Conservation (phyloP, 1,140 invertebrate species). For the Drosophila oshimai region DNA sequence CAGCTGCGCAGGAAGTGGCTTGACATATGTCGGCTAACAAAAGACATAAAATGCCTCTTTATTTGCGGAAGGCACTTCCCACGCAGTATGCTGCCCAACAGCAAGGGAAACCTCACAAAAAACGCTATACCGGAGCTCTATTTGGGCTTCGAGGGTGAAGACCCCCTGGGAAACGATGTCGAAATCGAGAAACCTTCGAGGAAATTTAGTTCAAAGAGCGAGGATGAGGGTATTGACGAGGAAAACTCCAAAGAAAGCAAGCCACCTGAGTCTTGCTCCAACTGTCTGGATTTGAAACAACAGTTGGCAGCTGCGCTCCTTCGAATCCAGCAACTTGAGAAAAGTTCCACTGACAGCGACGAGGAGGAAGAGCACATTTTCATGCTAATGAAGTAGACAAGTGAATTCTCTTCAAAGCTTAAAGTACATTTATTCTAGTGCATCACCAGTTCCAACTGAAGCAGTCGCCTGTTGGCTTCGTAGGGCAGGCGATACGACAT, state of each 20-base stretch:
- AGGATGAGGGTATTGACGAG: conserved; percentile 28
- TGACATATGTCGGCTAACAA: background rate
- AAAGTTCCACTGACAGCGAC: background rate
- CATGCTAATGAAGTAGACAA: conserved; percentile 15
- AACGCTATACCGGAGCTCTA: conserved; percentile 5
- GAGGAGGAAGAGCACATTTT: conserved; percentile 27
- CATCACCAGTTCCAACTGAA: conserved; percentile 98
- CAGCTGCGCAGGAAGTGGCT: conserved; percentile 6
- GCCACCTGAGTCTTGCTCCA: background rate
- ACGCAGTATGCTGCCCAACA: conserved; percentile 6
- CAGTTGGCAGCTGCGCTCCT: conserved; percentile 3
- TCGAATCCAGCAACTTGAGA: conserved; percentile 6
- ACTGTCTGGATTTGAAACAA: background rate
- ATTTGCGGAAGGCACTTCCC: conserved; percentile 23
- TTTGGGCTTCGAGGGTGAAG: background rate
- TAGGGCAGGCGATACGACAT: conserved; percentile 97
- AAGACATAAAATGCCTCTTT: conserved; percentile 6
- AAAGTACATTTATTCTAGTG: conserved; percentile 85
- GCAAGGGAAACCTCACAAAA: conserved; percentile 11
- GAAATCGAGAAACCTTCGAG: background rate
- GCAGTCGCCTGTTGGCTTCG: conserved; percentile 95
- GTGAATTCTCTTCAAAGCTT: background rate
- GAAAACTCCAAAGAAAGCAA: conserved; percentile 1
- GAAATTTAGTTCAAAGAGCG: background rate
- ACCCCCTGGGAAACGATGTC: conserved; percentile 1